A percentile compares a stretch with the other conserved stretches of the same genome.
phyloP scores from a whole-genome alignment of 2,113 vertebrate genomes.

The Danionella cerebrum region DNA sequence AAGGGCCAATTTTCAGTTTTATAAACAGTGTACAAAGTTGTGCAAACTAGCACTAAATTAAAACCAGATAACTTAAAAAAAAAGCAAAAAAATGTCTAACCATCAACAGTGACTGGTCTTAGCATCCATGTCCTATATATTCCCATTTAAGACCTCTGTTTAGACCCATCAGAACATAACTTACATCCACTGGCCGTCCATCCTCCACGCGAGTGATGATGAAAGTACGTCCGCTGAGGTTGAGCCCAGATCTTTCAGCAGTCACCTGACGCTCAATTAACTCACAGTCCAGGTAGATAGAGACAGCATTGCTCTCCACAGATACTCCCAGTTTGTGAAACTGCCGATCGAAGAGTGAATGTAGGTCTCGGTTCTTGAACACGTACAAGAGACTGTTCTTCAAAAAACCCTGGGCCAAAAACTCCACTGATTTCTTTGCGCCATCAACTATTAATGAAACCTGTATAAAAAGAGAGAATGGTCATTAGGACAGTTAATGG shows the following conservation, averaged over 20 bases:
- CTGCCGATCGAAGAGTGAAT: conserved; percentile 85
- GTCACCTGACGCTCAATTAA: conserved; percentile 77
- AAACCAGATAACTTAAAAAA: too few species aligned
- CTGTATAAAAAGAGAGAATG: conserved; percentile 49
- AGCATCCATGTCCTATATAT: too few species aligned
- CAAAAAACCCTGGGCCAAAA: conserved; percentile 66
- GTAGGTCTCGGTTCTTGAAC: conserved; percentile 86
- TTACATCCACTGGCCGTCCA: conserved; percentile 87
- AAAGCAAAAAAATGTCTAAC: too few species aligned
- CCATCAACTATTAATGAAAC: conserved; percentile 83
- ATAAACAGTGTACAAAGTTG: too few species aligned
- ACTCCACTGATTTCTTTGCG: conserved; percentile 78
- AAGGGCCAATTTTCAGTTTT: too few species aligned
- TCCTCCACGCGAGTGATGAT: conserved; percentile 79
- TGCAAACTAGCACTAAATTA: too few species aligned
- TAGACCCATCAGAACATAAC: too few species aligned
- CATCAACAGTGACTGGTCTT: too few species aligned
- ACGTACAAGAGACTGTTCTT: conserved; percentile 74
- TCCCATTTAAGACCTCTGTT: not conserved
- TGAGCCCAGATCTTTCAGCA: conserved; percentile 63
- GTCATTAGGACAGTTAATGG: not conserved
- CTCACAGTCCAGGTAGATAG: conserved; percentile 86
- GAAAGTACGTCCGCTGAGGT: conserved; percentile 72
- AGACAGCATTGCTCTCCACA: conserved; percentile 70
- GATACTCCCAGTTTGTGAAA: conserved; percentile 91